These are phyloP conservation scores for Platypus cylindrus DNA, from an alignment of 2,888 invertebrate species.

Conservation along the genomic window DNA sequence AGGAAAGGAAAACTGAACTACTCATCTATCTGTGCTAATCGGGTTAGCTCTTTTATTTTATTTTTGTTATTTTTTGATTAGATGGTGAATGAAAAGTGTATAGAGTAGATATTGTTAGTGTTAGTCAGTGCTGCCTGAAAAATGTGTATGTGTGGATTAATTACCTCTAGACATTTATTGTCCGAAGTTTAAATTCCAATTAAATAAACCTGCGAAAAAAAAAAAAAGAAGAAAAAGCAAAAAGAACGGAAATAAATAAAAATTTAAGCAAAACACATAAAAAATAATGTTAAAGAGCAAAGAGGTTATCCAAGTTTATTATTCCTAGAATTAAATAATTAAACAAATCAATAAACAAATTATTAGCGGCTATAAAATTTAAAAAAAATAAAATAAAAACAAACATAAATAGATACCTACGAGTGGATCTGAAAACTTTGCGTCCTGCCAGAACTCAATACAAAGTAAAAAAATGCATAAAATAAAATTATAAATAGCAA, in stretches of 20 bases:
- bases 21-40: constrained; percentile 18
- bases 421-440: too few species aligned
- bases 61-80: constrained; percentile 18
- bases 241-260: constrained; percentile 18
- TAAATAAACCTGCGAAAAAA: constrained; percentile 21
- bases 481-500: too few species aligned
- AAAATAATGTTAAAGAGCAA: too few species aligned
- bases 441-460: too few species aligned
- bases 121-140: constrained; percentile 10
- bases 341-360: too few species aligned
- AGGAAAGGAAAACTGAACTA: constrained; percentile 24
- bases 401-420: too few species aligned
- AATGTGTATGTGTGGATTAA: constrained; percentile 15
- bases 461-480: too few species aligned
- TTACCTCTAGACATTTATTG: constrained; percentile 21
- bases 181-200: constrained; percentile 19
- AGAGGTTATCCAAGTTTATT: too few species aligned
- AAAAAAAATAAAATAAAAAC: too few species aligned
- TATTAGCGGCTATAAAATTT: too few species aligned
- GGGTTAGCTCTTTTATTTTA: constrained; percentile 9
- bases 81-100: constrained; percentile 10
- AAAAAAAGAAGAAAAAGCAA: constrained; percentile 19
- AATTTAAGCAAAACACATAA: constrained; percentile 13
- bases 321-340: too few species aligned
- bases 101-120: constrained; percentile 19